Evolutionary conservation across 2,113 vertebrate species (phyloP).

Genomic region (Amphilophus citrinellus): DNA sequence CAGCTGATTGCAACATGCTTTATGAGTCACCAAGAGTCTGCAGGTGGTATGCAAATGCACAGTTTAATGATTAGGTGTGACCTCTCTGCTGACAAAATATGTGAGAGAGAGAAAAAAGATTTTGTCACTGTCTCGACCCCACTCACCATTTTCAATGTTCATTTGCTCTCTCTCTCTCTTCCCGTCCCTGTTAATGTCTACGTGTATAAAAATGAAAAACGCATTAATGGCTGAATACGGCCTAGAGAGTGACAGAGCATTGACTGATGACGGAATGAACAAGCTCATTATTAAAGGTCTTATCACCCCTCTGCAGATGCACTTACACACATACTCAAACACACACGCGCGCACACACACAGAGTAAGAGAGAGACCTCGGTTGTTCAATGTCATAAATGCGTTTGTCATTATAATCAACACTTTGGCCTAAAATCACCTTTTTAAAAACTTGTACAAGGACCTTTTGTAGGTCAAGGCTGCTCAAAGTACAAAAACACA

Average conservation of each 20-base stretch:
- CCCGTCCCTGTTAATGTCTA: constrained; percentile 42
- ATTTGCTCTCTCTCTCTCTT: constrained; percentile 17
- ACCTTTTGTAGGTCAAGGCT: constrained; percentile 39
- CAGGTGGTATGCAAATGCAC: constrained; percentile 11
- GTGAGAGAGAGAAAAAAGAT: constrained; percentile 5
- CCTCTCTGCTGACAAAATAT: constrained; percentile 8
- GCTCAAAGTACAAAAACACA: neutral
- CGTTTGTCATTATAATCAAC: constrained; percentile 62
- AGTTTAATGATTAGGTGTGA: constrained; percentile 26
- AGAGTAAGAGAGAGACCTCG: constrained; percentile 16
- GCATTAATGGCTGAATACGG: constrained; percentile 64
- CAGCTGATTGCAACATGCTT: neutral
- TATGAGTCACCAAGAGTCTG: neutral
- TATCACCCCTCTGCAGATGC: constrained; percentile 71
- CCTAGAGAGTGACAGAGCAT: constrained; percentile 52
- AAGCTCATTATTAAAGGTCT: constrained; percentile 74
- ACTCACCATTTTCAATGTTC: constrained; percentile 28
- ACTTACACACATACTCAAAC: constrained; percentile 13
- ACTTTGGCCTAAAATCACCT: constrained; percentile 29
- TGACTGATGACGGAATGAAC: constrained; percentile 72
- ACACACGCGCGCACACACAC: constrained; percentile 10
- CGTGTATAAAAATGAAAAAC: constrained; percentile 60
- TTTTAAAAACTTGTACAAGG: constrained; percentile 40
- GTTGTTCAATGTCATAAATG: constrained; percentile 53
- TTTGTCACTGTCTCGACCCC: constrained; percentile 23